These are phyloP conservation scores for Leptinotarsa rubiginosa DNA, from an alignment of 2,888 invertebrate species.

Conservation along the genomic window DNA sequence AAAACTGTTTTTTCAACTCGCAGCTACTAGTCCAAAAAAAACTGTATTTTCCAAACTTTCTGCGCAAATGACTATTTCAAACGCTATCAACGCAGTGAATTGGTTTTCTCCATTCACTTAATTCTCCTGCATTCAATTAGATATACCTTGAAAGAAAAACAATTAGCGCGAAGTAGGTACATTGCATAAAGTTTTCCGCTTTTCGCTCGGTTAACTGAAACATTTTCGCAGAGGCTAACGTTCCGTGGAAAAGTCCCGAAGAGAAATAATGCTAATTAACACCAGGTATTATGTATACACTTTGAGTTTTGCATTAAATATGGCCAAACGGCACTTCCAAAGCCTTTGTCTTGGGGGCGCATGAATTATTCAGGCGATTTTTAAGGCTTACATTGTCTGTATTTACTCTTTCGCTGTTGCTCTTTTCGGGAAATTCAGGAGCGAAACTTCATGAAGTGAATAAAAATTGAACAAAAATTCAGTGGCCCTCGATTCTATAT, in stretches of 20 bases:
- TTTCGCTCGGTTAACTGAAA: slow-evolving; percentile 26
- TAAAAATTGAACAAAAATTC: no score
- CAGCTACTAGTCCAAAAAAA: no score
- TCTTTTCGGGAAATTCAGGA: not conserved
- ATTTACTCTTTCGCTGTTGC: not conserved
- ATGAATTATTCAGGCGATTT: slow-evolving; percentile 19
- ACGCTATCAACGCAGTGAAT: slow-evolving; percentile 13
- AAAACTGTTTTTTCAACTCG: no score
- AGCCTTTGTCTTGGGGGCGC: slow-evolving; percentile 1
- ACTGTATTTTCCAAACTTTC: not conserved
- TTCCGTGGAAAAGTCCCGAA: slow-evolving; percentile 19
- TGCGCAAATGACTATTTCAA: not conserved
- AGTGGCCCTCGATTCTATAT: no score
- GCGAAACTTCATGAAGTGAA: not conserved
- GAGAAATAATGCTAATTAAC: slow-evolving; percentile 33
- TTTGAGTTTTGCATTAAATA: slow-evolving; percentile 22
- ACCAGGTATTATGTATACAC: slow-evolving; percentile 25
- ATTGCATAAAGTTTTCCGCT: slow-evolving; percentile 32
- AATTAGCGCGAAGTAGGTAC: slow-evolving; percentile 33
- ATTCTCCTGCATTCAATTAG: slow-evolving; percentile 17
- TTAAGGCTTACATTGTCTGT: slow-evolving; percentile 1
- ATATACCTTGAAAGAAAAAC: slow-evolving; percentile 34
- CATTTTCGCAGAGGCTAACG: slow-evolving; percentile 29
- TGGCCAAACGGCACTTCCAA: not conserved
- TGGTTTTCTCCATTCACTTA: slow-evolving; percentile 32